Base-by-base conservation (phyloP, 2,113 vertebrate genomes). In the Choloepus hoffmanni region DNA sequence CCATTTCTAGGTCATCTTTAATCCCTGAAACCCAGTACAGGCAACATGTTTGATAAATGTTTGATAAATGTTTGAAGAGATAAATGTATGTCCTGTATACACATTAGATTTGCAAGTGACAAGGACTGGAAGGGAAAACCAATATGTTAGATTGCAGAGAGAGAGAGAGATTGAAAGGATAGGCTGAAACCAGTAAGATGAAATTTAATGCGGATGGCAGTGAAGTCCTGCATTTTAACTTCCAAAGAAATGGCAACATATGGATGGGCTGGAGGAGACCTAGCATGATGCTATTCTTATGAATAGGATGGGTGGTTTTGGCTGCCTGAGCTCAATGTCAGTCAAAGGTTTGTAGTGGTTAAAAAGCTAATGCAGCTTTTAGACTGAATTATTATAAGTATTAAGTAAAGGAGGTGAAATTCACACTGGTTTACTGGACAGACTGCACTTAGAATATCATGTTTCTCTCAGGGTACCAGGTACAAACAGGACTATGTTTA, bases 211-310 rank as follows among this genome's bases (percentile, higher is more conserved):
- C 72, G 67, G 26, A 70, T 93, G 55, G 85, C n/a, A 65, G 8
- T 93, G n/a, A 93, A 92, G 40, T 88, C 92, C 50, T 92, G 72
- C 78, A 90, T 90, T 95, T 90, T 96, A 86, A 86, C 68, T 95
- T 74, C 85, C 79, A 86, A 82, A 73, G 92, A 95, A 96, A 86
- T 85, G 86, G 45, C 10, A 91, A 63, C 53, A 89, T 82, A 77
- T 93, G 84, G 87, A 55, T 30, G 83, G 62, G 0, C 73, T 93
- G 36, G 40, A 93, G 83, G 87, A 85, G 30, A 85, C 74, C 53
- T 91, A 85, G 65, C 65, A 40, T 70, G 85, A 48, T 92, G 60
- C 11, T 91, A 10, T 93, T 82, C 73, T 93, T 86, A 82, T 28
- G 28, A 73, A 92, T 77, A 73, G 53, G 13, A 50, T 23, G 81